Evolutionary conservation across 2,113 vertebrate genomes (phyloP), one percentile per base, ranked within the genome.

Genomic region (Campylomormyrus tamandua): DNA sequence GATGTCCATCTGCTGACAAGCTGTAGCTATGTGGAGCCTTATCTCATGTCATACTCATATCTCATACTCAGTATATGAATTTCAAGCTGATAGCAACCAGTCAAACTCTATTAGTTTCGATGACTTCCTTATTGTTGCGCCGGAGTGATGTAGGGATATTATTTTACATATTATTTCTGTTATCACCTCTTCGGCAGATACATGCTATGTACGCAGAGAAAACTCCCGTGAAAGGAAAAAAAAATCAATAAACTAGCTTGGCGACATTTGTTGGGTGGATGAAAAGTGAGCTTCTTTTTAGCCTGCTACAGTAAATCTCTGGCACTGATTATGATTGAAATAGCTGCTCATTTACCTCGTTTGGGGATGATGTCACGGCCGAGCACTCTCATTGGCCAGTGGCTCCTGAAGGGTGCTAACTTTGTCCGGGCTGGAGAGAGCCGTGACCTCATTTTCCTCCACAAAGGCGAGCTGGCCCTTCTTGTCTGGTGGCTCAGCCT

Each of bases 361-460:
- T 91, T 91, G 92, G 90, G 86, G 93, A 92, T 94, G 94, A 95
- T 93, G 92, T 94, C 93, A 94, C 92, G 49, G 89, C 90, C 83
- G 74, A 52, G 91, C 83, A 50, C 90, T 92, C 84, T 90, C 45
- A 93, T 94, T 95, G 91, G 91, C 91, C 93, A 90, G 90, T 50
- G 84, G 89, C 91, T 94, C 90, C 91, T 93, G 89, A 91, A 90
- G 93, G 91, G 89, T 90, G 90, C 92, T 92, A 91, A 91, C 92
- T 91, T 89, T 89, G 89, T 92, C 80, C 87, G 83, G 52, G 90
- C 77, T 92, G 87, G 90, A 91, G 87, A 91, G 92, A 80, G 74
- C 91, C 52, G 89, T 94, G 94, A 94, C 93, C 93, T 93, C 91
- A 87, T 70, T 93, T 93, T 94, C 85, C 91, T 87, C 50, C 70